These are phyloP conservation scores for Microplitis mediator DNA, from an alignment of 1,140 invertebrate species.

Conservation along the genomic window DNA sequence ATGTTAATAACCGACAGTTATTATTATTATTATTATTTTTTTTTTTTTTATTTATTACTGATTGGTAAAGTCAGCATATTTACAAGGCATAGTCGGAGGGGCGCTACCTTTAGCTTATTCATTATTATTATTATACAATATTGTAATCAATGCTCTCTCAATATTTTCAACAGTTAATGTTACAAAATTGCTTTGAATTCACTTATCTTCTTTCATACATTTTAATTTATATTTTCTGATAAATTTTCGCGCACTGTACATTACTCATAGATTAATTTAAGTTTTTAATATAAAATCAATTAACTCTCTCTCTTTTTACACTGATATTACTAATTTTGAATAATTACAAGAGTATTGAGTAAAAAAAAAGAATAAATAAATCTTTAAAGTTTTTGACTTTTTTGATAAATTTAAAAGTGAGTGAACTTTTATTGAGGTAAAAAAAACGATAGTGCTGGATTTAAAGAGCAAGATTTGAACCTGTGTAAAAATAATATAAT, in stretches of 20 bases:
- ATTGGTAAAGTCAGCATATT: slow-evolving; percentile 28
- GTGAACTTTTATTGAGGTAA: neutral
- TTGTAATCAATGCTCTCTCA: slow-evolving; percentile 1
- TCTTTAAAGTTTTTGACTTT: too few species aligned
- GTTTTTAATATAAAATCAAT: too few species aligned
- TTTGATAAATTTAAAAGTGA: neutral
- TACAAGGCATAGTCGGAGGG: slow-evolving; percentile 29
- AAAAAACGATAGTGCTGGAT: neutral
- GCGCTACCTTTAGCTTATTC: neutral
- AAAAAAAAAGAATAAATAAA: too few species aligned
- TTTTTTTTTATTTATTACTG: neutral
- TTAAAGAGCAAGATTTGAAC: too few species aligned
- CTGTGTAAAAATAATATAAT: neutral
- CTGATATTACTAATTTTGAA: too few species aligned
- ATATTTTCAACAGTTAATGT: slow-evolving; percentile 16
- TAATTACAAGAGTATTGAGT: too few species aligned
- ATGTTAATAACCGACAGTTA: slow-evolving; percentile 24
- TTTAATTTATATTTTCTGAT: neutral
- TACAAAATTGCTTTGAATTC: slow-evolving; percentile 24
- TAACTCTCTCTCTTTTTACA: too few species aligned
- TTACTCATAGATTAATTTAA: neutral
- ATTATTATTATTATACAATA: neutral
- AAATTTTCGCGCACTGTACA: neutral
- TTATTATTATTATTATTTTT: slow-evolving; percentile 12
- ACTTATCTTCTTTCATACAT: neutral